These are phyloP conservation scores for Numenius phaeopus DNA, from an alignment of 2,797 vertebrate species.

Conservation along the genomic window DNA sequence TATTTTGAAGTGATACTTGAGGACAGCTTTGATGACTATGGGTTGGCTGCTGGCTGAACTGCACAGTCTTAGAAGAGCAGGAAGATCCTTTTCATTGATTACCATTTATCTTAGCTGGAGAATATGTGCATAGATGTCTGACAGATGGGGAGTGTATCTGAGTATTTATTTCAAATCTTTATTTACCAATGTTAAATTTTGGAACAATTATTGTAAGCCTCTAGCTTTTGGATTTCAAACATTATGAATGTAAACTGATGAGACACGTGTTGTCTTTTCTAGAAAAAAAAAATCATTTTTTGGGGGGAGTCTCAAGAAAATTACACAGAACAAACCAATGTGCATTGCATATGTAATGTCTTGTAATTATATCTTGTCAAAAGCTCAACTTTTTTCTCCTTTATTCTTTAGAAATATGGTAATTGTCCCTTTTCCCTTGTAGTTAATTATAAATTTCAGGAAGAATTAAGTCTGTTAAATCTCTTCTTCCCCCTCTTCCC, in stretches of 20 bases:
- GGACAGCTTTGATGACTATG: constrained; percentile 67
- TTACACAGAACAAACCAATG: constrained; percentile 68
- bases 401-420: constrained; percentile 81
- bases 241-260: constrained; percentile 61
- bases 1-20: constrained; percentile 69
- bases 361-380: constrained; percentile 81
- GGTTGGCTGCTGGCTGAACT: constrained; percentile 61
- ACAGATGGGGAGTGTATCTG: constrained; percentile 21
- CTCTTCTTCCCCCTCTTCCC: constrained; percentile 51
- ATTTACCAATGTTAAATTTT: constrained; percentile 57
- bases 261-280: constrained; percentile 54
- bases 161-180: constrained; percentile 13
- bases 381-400: constrained; percentile 72
- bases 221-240: neutral
- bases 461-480: constrained; percentile 81
- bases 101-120: constrained; percentile 47
- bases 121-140: constrained; percentile 42
- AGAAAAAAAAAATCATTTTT: constrained; percentile 28
- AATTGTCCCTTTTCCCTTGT: constrained; percentile 78
- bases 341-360: constrained; percentile 67
- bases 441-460: constrained; percentile 85
- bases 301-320: constrained; percentile 55
- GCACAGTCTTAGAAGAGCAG: constrained; percentile 46
- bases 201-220: constrained; percentile 23
- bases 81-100: constrained; percentile 60